Conservation (phyloP, 2,888 invertebrate genomes). For the Electrophaes corylata region DNA sequence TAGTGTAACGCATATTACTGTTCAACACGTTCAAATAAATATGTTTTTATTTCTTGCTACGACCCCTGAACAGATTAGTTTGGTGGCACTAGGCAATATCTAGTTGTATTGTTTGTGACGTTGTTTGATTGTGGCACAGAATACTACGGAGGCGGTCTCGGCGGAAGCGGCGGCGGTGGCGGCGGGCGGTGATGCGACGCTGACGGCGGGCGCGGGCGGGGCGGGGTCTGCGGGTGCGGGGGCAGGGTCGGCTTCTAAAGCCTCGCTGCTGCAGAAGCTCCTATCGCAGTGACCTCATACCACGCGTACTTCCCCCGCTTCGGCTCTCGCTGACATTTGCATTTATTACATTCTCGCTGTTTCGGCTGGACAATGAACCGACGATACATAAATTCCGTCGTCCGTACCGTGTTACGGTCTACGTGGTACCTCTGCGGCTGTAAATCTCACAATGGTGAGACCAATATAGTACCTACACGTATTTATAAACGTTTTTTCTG, state of each 20-base stretch:
- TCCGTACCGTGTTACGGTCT: conserved; percentile 65
- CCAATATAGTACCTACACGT: conserved; percentile 65
- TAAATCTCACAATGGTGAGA: conserved; percentile 69
- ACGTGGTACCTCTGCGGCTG: conserved; percentile 80
- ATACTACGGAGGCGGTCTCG: conserved; percentile 81
- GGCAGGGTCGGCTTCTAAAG: conserved; percentile 78
- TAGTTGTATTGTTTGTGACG: neutral
- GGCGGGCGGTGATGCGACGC: conserved; percentile 57
- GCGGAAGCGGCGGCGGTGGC: conserved; percentile 63
- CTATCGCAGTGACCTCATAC: conserved; percentile 88
- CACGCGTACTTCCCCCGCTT: conserved; percentile 30
- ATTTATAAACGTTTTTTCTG: conserved; percentile 69
- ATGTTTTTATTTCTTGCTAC: too few species aligned
- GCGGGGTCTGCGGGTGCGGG: conserved; percentile 46
- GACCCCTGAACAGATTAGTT: neutral
- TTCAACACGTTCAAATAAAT: too few species aligned
- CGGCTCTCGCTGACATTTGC: conserved; percentile 58
- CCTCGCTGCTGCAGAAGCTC: conserved; percentile 93
- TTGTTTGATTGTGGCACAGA: conserved; percentile 54
- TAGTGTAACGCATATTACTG: too few species aligned
- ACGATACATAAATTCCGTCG: conserved; percentile 58
- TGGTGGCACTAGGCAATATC: neutral
- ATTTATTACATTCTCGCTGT: conserved; percentile 68
- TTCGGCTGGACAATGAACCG: conserved; percentile 53
- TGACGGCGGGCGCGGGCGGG: conserved; percentile 46